Evolutionary conservation across 2,888 invertebrate species (phyloP), one percentile per base, ranked within the genome.

Genomic region (Folsomia manolachei): DNA sequence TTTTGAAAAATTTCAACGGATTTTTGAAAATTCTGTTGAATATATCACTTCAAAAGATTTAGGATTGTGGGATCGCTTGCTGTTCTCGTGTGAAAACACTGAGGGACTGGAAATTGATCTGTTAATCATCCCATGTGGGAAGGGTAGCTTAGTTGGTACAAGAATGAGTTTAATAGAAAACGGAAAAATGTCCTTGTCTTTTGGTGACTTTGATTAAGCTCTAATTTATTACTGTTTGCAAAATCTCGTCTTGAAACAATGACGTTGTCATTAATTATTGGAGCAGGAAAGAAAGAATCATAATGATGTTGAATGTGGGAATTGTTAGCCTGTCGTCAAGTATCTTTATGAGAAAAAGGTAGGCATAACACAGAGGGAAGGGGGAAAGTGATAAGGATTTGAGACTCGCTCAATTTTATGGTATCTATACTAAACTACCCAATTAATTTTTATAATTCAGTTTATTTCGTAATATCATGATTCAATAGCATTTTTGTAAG

Each of bases 71-170:
- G 56, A 56, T 56, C 19, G 56, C 21, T 21, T n/a, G 19, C 39
- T 39, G 18, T 56, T 56, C 56, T 56, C 56, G 56, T 56, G 56
- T 56, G 56, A 56, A 56, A 56, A 56, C 56, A 56, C 21, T 56
- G 56, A 19, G 56, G 7, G 56, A n/a, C n/a, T 27, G 27, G 63
- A 27, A 63, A 63, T 27, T 63, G 63, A 63, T 63, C 63, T 63
- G 63, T 63, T 63, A 63, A 63, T 63, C 26, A 26, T 63, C 63
- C 11, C 26, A 23, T 19, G 7, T 4, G 21, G 21, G 56, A 19
- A 56, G 56, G 21, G 63, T 24, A 27, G 4, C n/a, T 24, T 21
- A 64, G 23, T 4, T 7, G 23, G 51, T 51, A 27, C 39, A 56
- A 56, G n/a, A 56, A 19, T 19, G 4, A n/a, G n/a, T 19, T 7